Evolutionary conservation across 1,140 invertebrate genomes (phyloP), one percentile per base, ranked within the genome.

Genomic region (Tyrophagus putrescentiae): DNA sequence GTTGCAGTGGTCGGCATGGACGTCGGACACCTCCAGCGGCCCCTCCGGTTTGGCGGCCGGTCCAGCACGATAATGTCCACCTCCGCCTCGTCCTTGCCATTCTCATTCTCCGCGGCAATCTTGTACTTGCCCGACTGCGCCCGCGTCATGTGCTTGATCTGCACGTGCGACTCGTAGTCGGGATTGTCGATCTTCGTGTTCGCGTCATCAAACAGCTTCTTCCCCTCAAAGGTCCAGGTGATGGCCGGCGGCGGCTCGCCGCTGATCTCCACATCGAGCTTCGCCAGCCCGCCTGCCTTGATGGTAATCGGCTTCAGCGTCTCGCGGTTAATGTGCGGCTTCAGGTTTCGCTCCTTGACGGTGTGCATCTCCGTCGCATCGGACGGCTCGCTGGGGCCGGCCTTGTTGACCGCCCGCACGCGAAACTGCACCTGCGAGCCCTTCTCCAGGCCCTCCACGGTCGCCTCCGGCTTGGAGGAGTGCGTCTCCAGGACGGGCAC

Each of bases 351-450:
- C 6, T 64, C 61, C 27, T 61, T 61, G 5, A 53, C 54, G 16
- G 56, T 58, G 28, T 58, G 63, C 21, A 52, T 32, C 1, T 41
- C 42, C 11, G 60, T 63, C 31, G 63, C 71, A 16, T 68, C 64
- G 81, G 68, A 97, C 7, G 92, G 93, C 72, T 94, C 89, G 62
- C 92, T 87, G 57, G 82, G 80, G 25, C 94, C 95, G 29, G 87
- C 93, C 69, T 94, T 92, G 73, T 98, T 98, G 0, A 98, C 85
- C 18, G 95, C 94, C 71, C 87, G 86, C 0, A 99, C 82, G 59
- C 94, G 80, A 77, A 98, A 98, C 72, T 96, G 89, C 70, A 97
- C 98, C 72, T 95, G 88, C 68, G 92, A 86, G 31, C 88, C 89
- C 74, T 98, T 93, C 69, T 91, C 90, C 11, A 98, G 27, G 1